A percentile compares a stretch with the other conserved stretches of the same genome.
These are phyloP conservation scores for Sipha flava DNA, from an alignment of 1,140 invertebrate species.

Conservation along the genomic window DNA sequence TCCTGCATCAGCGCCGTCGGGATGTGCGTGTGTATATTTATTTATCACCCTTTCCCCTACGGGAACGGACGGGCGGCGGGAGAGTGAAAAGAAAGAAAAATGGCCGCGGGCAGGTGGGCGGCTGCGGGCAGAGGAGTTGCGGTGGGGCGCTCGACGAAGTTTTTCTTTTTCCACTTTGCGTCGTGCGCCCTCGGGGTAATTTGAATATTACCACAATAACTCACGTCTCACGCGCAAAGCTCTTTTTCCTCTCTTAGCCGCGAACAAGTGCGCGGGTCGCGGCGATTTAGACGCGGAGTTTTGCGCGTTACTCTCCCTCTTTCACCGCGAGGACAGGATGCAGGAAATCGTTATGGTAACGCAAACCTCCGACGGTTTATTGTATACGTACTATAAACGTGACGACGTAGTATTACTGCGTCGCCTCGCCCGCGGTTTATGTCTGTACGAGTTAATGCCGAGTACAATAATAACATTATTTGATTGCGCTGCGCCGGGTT, in stretches of 20 bases:
- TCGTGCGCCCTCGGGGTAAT: slow-evolving; percentile 6
- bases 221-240: background rate
- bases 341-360: too few species aligned
- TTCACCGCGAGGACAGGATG: too few species aligned
- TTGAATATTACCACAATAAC: slow-evolving; percentile 29
- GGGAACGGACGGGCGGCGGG: background rate
- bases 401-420: too few species aligned
- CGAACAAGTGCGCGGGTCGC: background rate
- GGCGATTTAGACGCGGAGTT: background rate
- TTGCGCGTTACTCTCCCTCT: too few species aligned
- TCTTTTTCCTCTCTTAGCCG: too few species aligned
- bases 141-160: background rate
- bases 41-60: background rate
- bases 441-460: too few species aligned
- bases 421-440: too few species aligned
- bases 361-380: too few species aligned
- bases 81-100: slow-evolving; percentile 20
- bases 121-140: background rate
- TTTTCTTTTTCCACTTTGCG: slow-evolving; percentile 18
- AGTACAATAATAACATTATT: too few species aligned
- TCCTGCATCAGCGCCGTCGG: background rate
- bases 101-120: background rate
- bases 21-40: background rate
- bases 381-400: too few species aligned
- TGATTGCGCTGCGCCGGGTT: too few species aligned